Evolutionary conservation across 2,113 vertebrate genomes (phyloP).

Genomic region (Ellobius talpinus): DNA sequence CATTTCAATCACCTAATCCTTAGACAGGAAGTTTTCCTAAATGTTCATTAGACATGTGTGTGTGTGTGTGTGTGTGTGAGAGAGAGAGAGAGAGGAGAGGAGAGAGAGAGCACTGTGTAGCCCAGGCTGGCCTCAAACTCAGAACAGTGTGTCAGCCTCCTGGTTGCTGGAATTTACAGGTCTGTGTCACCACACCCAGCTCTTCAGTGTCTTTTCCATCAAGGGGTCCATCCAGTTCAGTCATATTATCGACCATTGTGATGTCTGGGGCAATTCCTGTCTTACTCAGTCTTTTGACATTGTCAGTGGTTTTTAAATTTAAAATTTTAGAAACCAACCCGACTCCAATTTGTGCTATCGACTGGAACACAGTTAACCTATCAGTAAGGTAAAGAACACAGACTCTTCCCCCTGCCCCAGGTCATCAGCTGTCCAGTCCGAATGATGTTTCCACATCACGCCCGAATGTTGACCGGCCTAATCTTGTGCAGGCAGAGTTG

Average conservation of each 20-base stretch:
- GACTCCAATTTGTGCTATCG: neutral
- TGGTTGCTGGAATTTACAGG: neutral
- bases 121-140: neutral
- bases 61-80: neutral
- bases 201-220: neutral
- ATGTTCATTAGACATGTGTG: neutral
- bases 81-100: too few species aligned
- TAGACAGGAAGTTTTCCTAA: neutral
- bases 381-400: neutral
- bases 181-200: neutral
- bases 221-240: neutral
- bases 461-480: neutral
- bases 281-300: neutral
- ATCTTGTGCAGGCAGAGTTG: neutral
- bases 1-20: constrained; percentile 3
- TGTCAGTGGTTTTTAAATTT: neutral
- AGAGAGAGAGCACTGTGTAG: too few species aligned
- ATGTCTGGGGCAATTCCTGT: neutral
- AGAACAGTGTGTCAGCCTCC: neutral
- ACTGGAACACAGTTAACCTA: neutral
- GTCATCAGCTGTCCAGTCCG: neutral
- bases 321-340: neutral
- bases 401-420: too few species aligned
- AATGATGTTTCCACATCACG: neutral
- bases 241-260: neutral